Percentiles rank a stretch among this genome's conserved stretches.
Evolutionary conservation across 2,888 invertebrate genomes (phyloP).

Genomic region (Salpingus planirostris): DNA sequence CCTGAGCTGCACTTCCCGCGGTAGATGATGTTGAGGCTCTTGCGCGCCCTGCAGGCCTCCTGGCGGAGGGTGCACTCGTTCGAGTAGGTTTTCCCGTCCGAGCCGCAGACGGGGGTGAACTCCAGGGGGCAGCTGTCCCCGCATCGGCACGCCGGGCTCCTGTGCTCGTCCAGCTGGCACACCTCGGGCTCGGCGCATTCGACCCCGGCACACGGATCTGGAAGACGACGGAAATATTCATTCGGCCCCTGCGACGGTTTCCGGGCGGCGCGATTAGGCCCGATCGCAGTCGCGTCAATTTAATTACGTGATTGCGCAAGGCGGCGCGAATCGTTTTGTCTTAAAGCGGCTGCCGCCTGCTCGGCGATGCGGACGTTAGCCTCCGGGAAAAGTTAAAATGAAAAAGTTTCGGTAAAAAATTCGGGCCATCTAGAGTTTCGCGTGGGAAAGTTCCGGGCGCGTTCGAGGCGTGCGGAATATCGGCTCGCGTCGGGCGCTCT

Average conservation of each 20-base stretch:
- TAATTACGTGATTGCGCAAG: slow-evolving; percentile 23
- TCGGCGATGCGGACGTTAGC: slow-evolving; percentile 21
- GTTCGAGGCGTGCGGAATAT: too few species aligned
- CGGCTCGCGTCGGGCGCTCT: too few species aligned
- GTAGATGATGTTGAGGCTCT: slow-evolving; percentile 68
- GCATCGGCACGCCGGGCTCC: slow-evolving; percentile 72
- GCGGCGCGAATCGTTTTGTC: slow-evolving; percentile 20
- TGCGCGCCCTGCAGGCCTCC: slow-evolving; percentile 68
- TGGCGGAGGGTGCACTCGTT: slow-evolving; percentile 77
- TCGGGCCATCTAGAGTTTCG: slow-evolving; percentile 18
- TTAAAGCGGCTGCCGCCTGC: slow-evolving; percentile 19
- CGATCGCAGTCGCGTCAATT: slow-evolving; percentile 17
- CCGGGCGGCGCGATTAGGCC: slow-evolving; percentile 8
- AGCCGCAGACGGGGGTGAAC: slow-evolving; percentile 66
- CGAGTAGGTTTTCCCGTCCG: slow-evolving; percentile 71
- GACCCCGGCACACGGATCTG: slow-evolving; percentile 79
- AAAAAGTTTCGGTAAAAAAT: slow-evolving; percentile 27
- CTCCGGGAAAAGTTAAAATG: slow-evolving; percentile 23
- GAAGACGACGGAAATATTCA: too few species aligned
- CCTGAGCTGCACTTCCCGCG: slow-evolving; percentile 76
- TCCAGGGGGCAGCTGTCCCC: slow-evolving; percentile 69
- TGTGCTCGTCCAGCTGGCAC: slow-evolving; percentile 71
- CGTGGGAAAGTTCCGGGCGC: slow-evolving; percentile 21
- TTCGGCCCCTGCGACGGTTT: too few species aligned
- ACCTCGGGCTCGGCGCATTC: slow-evolving; percentile 71